phyloP scores from a whole-genome alignment of 2,797 vertebrate genomes.

The Silurus aristotelis region DNA sequence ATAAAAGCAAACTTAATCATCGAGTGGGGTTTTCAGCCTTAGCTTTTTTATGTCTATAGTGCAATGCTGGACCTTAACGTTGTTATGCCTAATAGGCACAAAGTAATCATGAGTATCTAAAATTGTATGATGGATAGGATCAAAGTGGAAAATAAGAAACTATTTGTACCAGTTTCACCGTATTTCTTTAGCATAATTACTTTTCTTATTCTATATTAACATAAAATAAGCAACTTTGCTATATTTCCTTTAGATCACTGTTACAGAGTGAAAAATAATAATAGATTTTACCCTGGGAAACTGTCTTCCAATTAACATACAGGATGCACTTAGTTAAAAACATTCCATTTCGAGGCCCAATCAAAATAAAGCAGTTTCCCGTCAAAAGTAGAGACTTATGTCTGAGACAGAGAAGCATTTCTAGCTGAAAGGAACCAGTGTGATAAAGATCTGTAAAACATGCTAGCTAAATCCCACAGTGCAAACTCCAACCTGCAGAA shows the following conservation, averaged over 20 bases:
- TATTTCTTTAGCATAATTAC: not conserved
- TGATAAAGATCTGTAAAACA: not conserved
- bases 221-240: not conserved
- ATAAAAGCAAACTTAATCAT: not conserved
- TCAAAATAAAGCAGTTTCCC: not conserved
- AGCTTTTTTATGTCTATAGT: not conserved
- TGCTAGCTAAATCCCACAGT: not conserved
- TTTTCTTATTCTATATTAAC: not conserved
- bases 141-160: not conserved
- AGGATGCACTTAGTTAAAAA: not conserved
- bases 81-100: not conserved
- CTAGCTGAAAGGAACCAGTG: not conserved
- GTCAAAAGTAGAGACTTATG: not conserved
- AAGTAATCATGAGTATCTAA: not conserved
- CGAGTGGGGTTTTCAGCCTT: not conserved
- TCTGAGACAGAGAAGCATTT: not conserved
- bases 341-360: not conserved
- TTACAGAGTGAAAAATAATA: not conserved
- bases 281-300: not conserved
- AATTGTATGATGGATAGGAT: not conserved
- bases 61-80: not conserved
- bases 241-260: not conserved
- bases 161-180: not conserved
- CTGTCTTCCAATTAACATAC: not conserved
- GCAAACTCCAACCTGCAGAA: not conserved